Conservation (phyloP, 2,888 invertebrate genomes). For the Agriopis aurantiaria region DNA sequence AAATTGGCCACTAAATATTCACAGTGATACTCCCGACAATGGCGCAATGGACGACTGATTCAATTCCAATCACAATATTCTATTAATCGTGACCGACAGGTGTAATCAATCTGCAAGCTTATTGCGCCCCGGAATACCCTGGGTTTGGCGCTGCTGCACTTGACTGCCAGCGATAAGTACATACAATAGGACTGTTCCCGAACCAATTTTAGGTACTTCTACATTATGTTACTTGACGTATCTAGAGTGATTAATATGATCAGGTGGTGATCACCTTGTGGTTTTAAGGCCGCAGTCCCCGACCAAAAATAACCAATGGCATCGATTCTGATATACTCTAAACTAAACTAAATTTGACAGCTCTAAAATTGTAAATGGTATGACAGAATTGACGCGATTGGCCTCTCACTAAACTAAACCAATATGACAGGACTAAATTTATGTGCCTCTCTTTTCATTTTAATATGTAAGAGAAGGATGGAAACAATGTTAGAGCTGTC, state of each 20-base stretch:
- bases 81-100: constrained; percentile 84
- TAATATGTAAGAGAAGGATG: too few species aligned
- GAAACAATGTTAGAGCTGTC: too few species aligned
- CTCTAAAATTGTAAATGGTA: too few species aligned
- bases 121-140: constrained; percentile 37
- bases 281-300: too few species aligned
- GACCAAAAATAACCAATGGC: too few species aligned
- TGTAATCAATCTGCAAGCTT: constrained; percentile 76
- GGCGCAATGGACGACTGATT: constrained; percentile 79
- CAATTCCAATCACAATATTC: constrained; percentile 85
- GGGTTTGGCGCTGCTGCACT: constrained; percentile 32
- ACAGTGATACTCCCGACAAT: constrained; percentile 77
- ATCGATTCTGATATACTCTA: too few species aligned
- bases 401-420: too few species aligned
- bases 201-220: not conserved
- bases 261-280: too few species aligned
- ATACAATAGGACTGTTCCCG: not conserved
- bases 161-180: constrained; percentile 10
- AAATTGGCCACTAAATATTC: constrained; percentile 84
- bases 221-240: not conserved
- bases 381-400: too few species aligned
- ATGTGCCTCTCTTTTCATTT: too few species aligned
- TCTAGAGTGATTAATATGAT: not conserved
- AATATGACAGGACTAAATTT: too few species aligned
- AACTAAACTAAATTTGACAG: too few species aligned